These are phyloP conservation scores for Trididemnum nubilum DNA, from an alignment of 23 tunicate genomes.

Conservation along the genomic window DNA sequence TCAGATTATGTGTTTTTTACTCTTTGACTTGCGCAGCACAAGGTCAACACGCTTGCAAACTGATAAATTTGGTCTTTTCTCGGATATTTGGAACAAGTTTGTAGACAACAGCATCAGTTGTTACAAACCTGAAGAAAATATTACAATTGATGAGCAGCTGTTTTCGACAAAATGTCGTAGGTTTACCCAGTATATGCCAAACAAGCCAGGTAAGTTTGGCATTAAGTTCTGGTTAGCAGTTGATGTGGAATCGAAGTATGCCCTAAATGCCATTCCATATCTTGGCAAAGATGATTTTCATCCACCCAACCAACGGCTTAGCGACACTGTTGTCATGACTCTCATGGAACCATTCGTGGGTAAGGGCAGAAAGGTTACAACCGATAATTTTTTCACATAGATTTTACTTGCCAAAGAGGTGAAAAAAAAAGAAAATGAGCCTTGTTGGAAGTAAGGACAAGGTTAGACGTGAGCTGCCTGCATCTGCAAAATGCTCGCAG, in stretches of 20 bases:
- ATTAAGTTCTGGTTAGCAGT: slow-evolving; percentile 18
- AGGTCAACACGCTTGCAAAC: slow-evolving; percentile 28
- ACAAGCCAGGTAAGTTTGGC: slow-evolving; percentile 27
- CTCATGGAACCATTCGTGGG: neutral
- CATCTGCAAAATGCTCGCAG: slow-evolving; percentile 34
- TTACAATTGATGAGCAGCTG: slow-evolving; percentile 14
- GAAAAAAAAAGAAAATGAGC: slow-evolving; percentile 24
- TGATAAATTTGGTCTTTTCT: slow-evolving; percentile 20
- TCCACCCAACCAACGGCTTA: slow-evolving; percentile 8
- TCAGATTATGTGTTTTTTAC: slow-evolving; percentile 8
- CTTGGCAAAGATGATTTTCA: slow-evolving; percentile 4
- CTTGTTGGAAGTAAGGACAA: slow-evolving; percentile 20
- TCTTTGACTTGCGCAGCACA: slow-evolving; percentile 25
- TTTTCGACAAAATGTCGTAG: slow-evolving; percentile 14
- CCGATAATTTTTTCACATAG: slow-evolving; percentile 15
- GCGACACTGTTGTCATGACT: slow-evolving; percentile 12
- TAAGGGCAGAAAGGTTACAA: slow-evolving; percentile 9
- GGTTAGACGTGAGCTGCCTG: slow-evolving; percentile 30
- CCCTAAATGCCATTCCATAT: slow-evolving; percentile 16
- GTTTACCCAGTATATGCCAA: slow-evolving; percentile 25
- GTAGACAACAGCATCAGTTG: slow-evolving; percentile 18
- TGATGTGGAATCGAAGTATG: slow-evolving; percentile 3
- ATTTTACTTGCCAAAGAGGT: slow-evolving; percentile 9
- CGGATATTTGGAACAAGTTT: slow-evolving; percentile 26
- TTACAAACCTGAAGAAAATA: slow-evolving; percentile 17